These are phyloP conservation scores for Dendroctonus ponderosae DNA, from an alignment of 1,140 invertebrate species.

Conservation along the genomic window DNA sequence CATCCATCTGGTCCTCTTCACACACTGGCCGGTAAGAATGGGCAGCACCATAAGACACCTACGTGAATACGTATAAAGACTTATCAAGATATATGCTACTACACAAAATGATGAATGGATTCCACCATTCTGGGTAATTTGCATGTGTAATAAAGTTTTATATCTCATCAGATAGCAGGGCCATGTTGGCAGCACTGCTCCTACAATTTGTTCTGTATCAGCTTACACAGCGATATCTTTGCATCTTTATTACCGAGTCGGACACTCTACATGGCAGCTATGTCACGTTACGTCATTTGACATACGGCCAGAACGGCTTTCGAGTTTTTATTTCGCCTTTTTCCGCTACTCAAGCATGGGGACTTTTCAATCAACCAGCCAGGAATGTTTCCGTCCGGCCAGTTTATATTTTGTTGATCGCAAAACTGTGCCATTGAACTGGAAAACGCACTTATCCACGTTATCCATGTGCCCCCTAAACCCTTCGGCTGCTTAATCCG, in stretches of 20 bases:
- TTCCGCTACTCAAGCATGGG: not conserved
- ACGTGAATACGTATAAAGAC: constrained; percentile 14
- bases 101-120: constrained; percentile 27
- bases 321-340: constrained; percentile 15
- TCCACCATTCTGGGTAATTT: constrained; percentile 10
- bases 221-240: constrained; percentile 45
- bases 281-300: constrained; percentile 42
- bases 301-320: constrained; percentile 35
- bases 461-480: too few relatives aligned
- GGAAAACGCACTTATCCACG: too few relatives aligned
- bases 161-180: constrained; percentile 44
- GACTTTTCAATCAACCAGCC: too few relatives aligned
- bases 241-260: constrained; percentile 45
- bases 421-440: too few relatives aligned
- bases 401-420: too few relatives aligned
- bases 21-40: too few relatives aligned
- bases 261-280: constrained; percentile 45
- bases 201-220: constrained; percentile 50
- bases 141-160: constrained; percentile 32
- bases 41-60: constrained; percentile 13
- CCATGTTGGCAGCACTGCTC: constrained; percentile 46
- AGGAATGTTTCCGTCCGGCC: too few relatives aligned
- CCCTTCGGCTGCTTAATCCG: too few relatives aligned
- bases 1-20: too few relatives aligned
- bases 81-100: constrained; percentile 32